Evolutionary conservation across 2,797 vertebrate genomes (phyloP).

Genomic region (Pangasius larnaudii): DNA sequence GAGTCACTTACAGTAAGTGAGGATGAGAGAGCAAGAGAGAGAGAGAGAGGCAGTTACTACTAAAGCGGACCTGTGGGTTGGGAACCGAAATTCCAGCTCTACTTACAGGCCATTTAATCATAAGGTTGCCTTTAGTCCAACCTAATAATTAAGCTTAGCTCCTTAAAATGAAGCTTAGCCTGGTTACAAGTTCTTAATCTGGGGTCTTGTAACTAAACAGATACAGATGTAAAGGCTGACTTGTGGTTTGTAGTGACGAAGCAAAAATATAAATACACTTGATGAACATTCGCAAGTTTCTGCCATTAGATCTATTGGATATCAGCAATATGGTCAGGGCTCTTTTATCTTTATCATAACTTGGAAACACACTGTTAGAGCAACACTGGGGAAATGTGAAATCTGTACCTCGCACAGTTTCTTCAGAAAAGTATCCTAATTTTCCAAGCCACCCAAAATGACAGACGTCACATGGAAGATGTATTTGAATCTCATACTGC

Average conservation of each 20-base stretch:
- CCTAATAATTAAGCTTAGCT: constrained; percentile 17
- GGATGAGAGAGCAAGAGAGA: constrained; percentile 4
- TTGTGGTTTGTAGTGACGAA: not conserved
- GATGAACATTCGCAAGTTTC: not conserved
- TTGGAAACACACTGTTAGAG: not conserved
- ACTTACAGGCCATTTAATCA: constrained; percentile 22
- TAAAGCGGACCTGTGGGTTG: not conserved
- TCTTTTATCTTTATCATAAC: not conserved
- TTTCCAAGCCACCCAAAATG: not conserved
- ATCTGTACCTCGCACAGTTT: not conserved
- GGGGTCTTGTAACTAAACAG: not conserved
- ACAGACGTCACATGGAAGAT: not conserved
- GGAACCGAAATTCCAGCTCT: constrained; percentile 10
- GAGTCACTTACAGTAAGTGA: constrained; percentile 54
- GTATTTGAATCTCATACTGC: not conserved
- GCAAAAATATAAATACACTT: not conserved
- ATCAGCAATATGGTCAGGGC: not conserved
- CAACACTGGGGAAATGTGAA: not conserved
- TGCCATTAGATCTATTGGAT: not conserved
- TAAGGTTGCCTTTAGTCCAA: constrained; percentile 7
- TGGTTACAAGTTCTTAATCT: constrained; percentile 2
- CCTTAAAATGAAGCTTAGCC: not conserved
- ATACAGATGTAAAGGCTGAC: not conserved
- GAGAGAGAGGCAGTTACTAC: constrained; percentile 11
- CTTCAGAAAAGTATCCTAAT: not conserved